Percentiles rank a stretch among this genome's conserved stretches.
These are phyloP conservation scores for Pomatorhinus ruficollis DNA, from an alignment of 2,113 vertebrate species.

Conservation along the genomic window DNA sequence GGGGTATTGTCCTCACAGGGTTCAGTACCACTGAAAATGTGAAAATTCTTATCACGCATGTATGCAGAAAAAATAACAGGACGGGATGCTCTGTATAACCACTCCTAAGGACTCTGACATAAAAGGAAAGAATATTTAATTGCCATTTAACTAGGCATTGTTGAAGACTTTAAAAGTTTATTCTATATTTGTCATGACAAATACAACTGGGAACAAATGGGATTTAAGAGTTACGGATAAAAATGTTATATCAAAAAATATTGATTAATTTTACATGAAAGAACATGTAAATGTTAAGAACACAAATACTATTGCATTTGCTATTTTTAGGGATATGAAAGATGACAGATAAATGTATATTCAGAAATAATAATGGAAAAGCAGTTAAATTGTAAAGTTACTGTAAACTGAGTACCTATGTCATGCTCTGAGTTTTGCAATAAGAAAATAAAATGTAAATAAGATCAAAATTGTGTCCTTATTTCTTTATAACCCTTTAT, in stretches of 20 bases:
- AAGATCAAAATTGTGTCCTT: neutral
- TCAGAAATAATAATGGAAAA: neutral
- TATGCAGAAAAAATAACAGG: neutral
- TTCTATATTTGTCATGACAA: neutral
- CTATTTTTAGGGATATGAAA: neutral
- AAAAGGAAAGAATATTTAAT: neutral
- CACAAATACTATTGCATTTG: neutral
- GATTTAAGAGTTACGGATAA: neutral
- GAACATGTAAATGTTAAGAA: neutral
- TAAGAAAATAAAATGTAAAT: slow-evolving; percentile 18
- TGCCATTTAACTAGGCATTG: neutral
- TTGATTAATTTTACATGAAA: neutral
- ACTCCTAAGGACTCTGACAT: neutral
- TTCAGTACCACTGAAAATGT: neutral
- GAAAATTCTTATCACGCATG: neutral
- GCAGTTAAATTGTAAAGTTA: neutral
- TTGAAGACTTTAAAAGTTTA: neutral
- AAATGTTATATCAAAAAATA: neutral
- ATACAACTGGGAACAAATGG: neutral
- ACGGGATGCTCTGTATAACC: neutral
- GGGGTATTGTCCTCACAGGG: neutral
- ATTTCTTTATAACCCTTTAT: neutral
- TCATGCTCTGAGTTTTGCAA: neutral
- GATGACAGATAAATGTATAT: neutral
- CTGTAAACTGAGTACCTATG: neutral